A percentile compares a stretch with the other conserved stretches of the same genome.
These are phyloP conservation scores for Enteromius unitaeniatus DNA, from an alignment of 2,797 vertebrate genomes.

Conservation along the genomic window DNA sequence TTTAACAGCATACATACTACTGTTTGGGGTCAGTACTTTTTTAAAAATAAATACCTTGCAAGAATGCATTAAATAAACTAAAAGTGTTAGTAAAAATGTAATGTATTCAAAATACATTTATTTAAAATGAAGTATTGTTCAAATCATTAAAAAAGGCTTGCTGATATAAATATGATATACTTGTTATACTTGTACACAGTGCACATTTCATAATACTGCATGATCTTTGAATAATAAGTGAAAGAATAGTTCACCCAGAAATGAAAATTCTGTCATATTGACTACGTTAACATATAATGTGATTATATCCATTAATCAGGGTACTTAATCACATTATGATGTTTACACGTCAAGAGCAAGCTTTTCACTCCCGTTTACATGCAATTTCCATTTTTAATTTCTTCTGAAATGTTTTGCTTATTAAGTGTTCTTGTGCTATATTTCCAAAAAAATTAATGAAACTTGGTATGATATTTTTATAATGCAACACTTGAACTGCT, in stretches of 20 bases:
- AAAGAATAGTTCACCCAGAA: neutral
- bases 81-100: neutral
- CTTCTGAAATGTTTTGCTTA: neutral
- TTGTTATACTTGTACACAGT: neutral
- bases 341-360: no score
- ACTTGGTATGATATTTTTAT: neutral
- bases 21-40: no score
- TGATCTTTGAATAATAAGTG: neutral
- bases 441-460: neutral
- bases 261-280: no score
- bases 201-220: neutral
- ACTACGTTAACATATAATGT: no score
- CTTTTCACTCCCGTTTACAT: no score
- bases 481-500: conserved; percentile 9
- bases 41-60: neutral
- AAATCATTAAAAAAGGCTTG: no score
- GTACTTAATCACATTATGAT: no score
- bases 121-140: no score
- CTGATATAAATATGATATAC: no score
- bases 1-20: neutral
- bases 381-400: no score
- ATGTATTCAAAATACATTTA: no score
- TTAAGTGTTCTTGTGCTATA: neutral
- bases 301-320: no score
- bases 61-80: neutral